Base-by-base conservation (phyloP, 2,888 invertebrate species). In the Hololepta plana region DNA sequence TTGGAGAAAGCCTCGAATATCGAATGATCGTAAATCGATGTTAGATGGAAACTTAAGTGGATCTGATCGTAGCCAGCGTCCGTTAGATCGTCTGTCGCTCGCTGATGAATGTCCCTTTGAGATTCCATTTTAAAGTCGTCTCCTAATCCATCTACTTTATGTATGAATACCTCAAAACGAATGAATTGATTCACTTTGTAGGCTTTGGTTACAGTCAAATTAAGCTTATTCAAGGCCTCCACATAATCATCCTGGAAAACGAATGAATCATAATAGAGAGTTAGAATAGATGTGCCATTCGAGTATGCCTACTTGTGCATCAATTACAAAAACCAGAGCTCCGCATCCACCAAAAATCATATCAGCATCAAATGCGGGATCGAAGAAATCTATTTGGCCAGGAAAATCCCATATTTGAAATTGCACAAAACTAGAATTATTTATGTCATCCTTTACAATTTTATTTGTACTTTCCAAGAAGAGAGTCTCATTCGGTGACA, bases 351-450 rank as follows among this genome's bases (percentile, higher is more conserved):
- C 85, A 62, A 96, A 96, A 45, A 95, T 91, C 62, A 80, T 80
- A 41, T 93, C 90, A 8, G 85, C 82, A 59, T 96, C 93, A 57
- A 93, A 93, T 6, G 82, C 77, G 15, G 87, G 79, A 62, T 96
- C 93, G 55, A 95, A 88, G 47, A 93, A 91, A 53, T 96, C 93
- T 38, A 96, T 88, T 57, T 99, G 96, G 2, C 96, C 98, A 4
- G 98, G 98, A 55, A 98, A 91, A 53, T 99, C 98, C 88, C 95
- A 95, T 38, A 98, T 95, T 72, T 96, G 91, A 60, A 98, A 98
- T 53, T 96, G 95, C 26, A 99, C 93, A 66, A 99, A 99, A 44
- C 96, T 80, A 23, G 79, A 77, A 55, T 93, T 93, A 43, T 88
- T 88, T 35, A 98, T 90, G 49, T 95, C 93, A 59, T 98, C 95